Percentiles rank a stretch among this genome's conserved stretches.
phyloP scores from a whole-genome alignment of 2,888 invertebrate genomes.

The Acrobasis suavella region DNA sequence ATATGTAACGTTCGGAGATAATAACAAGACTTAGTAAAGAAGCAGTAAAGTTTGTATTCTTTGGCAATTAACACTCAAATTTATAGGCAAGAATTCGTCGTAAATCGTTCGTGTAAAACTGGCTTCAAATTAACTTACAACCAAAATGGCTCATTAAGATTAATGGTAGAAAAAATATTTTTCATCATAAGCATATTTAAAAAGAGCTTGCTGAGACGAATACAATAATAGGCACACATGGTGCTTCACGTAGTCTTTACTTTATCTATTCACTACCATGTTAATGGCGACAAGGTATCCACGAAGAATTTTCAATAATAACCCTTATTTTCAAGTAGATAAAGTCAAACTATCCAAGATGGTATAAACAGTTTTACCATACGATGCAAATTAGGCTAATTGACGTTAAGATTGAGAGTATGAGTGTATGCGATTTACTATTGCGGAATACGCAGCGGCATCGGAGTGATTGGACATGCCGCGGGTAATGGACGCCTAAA shows the following conservation, averaged over 20 bases:
- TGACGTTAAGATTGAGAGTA: conserved; percentile 46
- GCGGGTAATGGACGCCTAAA: conserved; percentile 10
- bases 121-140: no score
- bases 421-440: conserved; percentile 39
- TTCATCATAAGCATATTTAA: no score
- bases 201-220: no score
- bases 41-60: no score
- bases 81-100: no score
- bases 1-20: no score
- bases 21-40: no score
- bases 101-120: no score
- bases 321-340: conserved; percentile 17
- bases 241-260: neutral
- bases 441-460: conserved; percentile 21
- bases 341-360: conserved; percentile 4
- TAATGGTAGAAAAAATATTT: no score
- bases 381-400: conserved; percentile 49
- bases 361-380: conserved; percentile 24
- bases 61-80: no score
- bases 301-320: conserved; percentile 26
- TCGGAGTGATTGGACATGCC: conserved; percentile 17
- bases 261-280: neutral
- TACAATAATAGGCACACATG: neutral
- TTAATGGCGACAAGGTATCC: conserved; percentile 25
- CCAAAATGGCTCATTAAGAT: no score